Evolutionary conservation across 35 echinoderm and acorn worm species (phyloP).

Genomic region (Ophiothrix spiculata): DNA sequence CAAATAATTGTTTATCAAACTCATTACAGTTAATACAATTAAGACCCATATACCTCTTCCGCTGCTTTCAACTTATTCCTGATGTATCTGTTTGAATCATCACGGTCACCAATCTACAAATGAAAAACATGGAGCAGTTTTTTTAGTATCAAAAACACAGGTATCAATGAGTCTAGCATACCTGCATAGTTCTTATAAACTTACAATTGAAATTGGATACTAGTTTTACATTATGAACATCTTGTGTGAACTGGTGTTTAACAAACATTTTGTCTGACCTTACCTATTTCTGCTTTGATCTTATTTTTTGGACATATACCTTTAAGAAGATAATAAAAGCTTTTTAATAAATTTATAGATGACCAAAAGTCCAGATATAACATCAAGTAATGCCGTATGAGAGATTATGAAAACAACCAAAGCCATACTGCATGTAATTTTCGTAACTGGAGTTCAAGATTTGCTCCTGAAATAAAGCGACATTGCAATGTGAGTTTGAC

Average conservation of each 20-base stretch:
- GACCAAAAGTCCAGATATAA: too few relatives aligned
- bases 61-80: slow-evolving; percentile 84
- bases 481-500: too few relatives aligned
- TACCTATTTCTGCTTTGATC: not conserved
- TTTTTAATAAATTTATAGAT: too few relatives aligned
- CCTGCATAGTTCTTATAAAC: not conserved
- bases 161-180: not conserved
- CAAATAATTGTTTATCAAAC: too few relatives aligned
- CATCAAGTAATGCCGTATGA: too few relatives aligned
- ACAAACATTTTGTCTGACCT: not conserved
- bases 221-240: not conserved
- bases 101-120: slow-evolving; percentile 82
- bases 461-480: too few relatives aligned
- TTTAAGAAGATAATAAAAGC: too few relatives aligned
- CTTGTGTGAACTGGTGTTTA: not conserved
- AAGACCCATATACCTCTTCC: slow-evolving; percentile 80
- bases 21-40: too few relatives aligned
- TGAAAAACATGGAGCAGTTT: not conserved
- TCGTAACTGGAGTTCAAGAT: too few relatives aligned
- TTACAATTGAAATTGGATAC: not conserved
- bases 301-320: not conserved
- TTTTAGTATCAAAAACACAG: not conserved
- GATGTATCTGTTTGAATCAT: slow-evolving; percentile 96
- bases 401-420: too few relatives aligned
- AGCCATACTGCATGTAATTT: too few relatives aligned